phyloP scores from a whole-genome alignment of 2,797 vertebrate genomes.

The Oreochromis mossambicus region DNA sequence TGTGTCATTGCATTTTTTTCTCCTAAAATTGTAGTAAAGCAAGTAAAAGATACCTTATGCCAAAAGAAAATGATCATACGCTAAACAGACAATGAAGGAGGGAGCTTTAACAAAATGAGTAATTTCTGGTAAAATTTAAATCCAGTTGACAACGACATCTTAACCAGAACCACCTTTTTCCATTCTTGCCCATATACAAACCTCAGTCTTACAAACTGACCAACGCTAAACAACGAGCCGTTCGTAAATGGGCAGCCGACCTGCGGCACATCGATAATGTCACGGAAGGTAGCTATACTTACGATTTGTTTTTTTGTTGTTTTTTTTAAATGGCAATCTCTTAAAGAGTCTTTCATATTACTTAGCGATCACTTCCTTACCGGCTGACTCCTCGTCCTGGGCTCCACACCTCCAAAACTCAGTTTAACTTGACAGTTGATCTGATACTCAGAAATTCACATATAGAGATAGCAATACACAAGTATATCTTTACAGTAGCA shows the following conservation, averaged over 20 bases:
- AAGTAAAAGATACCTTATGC: not conserved
- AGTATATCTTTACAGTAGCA: too few relatives aligned
- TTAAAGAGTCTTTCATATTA: too few relatives aligned
- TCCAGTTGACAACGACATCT: fast-evolving
- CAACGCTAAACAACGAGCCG: not conserved
- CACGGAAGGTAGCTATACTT: too few relatives aligned
- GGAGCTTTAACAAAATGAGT: not conserved
- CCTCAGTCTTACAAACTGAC: not conserved
- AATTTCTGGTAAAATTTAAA: not conserved
- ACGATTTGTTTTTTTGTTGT: too few relatives aligned
- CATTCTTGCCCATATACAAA: not conserved
- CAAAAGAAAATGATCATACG: not conserved
- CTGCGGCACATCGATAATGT: too few relatives aligned
- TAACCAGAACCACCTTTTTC: not conserved
- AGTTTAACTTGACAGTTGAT: too few relatives aligned
- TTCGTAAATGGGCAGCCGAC: not conserved
- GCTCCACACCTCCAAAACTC: too few relatives aligned
- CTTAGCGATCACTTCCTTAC: too few relatives aligned
- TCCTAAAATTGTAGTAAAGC: not conserved
- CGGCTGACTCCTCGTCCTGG: too few relatives aligned
- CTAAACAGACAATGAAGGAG: not conserved
- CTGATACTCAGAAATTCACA: too few relatives aligned
- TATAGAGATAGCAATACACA: too few relatives aligned
- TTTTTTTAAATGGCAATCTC: too few relatives aligned
- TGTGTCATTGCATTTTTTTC: not conserved